Evolutionary conservation across 2,888 invertebrate genomes (phyloP).

Genomic region (Mesorhabditis spiculigera): DNA sequence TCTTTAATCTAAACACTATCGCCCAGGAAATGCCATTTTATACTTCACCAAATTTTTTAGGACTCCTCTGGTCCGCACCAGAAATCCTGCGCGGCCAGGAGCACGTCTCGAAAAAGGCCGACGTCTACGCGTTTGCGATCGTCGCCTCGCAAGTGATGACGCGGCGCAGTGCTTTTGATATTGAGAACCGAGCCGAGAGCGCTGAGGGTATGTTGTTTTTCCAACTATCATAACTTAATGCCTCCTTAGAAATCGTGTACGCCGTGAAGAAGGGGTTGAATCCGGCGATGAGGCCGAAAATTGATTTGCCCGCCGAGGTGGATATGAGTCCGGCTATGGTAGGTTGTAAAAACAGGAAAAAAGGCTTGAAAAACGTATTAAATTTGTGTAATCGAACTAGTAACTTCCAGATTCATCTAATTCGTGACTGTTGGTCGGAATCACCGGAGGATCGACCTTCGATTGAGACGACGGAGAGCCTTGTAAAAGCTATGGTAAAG

Average conservation of each 20-base stretch:
- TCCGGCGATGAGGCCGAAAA: slow-evolving; percentile 31
- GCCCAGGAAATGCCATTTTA: too few species aligned
- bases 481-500: slow-evolving; percentile 22
- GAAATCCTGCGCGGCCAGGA: slow-evolving; percentile 37
- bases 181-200: slow-evolving; percentile 34
- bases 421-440: slow-evolving; percentile 50
- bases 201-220: slow-evolving; percentile 23
- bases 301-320: slow-evolving; percentile 29
- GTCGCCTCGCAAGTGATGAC: slow-evolving; percentile 49
- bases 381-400: neutral
- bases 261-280: slow-evolving; percentile 40
- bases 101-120: slow-evolving; percentile 18
- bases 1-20: neutral
- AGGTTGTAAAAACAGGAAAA: neutral
- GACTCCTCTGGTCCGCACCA: slow-evolving; percentile 46
- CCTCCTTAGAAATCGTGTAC: slow-evolving; percentile 38
- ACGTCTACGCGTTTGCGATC: slow-evolving; percentile 48
- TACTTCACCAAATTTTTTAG: slow-evolving; percentile 4
- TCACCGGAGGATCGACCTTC: slow-evolving; percentile 38
- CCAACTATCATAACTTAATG: slow-evolving; percentile 3
- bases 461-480: slow-evolving; percentile 24
- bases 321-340: slow-evolving; percentile 36
- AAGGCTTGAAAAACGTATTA: neutral
- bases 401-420: slow-evolving; percentile 31
- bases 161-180: slow-evolving; percentile 45